Evolutionary conservation across 2,888 invertebrate genomes (phyloP).

Genomic region (Andrena flavipes): DNA sequence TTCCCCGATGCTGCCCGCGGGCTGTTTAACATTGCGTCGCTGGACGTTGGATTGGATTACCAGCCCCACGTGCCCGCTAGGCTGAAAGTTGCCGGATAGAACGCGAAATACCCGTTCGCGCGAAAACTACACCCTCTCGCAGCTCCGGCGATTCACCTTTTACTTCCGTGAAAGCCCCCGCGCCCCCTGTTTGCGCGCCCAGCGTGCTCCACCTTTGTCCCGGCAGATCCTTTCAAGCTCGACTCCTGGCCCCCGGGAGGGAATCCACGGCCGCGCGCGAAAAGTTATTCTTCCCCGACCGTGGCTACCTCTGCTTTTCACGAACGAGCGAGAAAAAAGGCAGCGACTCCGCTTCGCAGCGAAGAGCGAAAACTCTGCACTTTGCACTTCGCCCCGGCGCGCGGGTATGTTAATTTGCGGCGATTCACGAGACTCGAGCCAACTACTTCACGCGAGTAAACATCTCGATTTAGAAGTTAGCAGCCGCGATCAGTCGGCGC

Average conservation of each 20-base stretch:
- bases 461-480: constrained; percentile 36
- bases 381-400: constrained; percentile 19
- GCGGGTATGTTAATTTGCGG: constrained; percentile 34
- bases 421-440: constrained; percentile 7
- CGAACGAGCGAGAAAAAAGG: not conserved
- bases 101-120: constrained; percentile 31
- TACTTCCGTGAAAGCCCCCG: constrained; percentile 29
- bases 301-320: not conserved
- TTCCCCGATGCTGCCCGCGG: not conserved
- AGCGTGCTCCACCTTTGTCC: not conserved
- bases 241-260: constrained; percentile 5
- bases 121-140: constrained; percentile 20
- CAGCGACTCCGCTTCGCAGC: not conserved
- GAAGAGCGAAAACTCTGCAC: constrained; percentile 12
- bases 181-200: not conserved
- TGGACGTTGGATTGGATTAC: constrained; percentile 19
- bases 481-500: not conserved
- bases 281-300: not conserved
- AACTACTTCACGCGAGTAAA: constrained; percentile 24
- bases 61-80: constrained; percentile 7
- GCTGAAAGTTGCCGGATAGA: constrained; percentile 25
- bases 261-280: constrained; percentile 1
- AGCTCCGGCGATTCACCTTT: constrained; percentile 29
- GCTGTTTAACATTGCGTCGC: constrained; percentile 5
- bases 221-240: constrained; percentile 30